Conservation (phyloP, 2,888 invertebrate species). For the Phengaris alcon region DNA sequence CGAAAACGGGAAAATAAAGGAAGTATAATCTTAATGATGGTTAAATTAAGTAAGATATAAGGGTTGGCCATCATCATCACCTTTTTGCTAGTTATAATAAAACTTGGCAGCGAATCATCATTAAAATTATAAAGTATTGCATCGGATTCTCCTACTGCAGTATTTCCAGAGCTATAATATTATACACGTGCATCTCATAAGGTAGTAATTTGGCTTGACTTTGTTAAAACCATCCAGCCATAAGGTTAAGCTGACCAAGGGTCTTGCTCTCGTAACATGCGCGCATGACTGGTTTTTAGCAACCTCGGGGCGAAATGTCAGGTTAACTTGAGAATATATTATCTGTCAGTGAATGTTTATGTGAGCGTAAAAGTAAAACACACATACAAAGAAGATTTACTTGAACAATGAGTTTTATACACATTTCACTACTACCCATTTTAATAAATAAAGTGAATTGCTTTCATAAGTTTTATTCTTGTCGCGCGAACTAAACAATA, state of each 20-base stretch:
- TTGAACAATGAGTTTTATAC: not conserved
- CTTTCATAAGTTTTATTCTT: not conserved
- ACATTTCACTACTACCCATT: too few relatives aligned
- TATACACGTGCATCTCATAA: not conserved
- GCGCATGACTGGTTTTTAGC: not conserved
- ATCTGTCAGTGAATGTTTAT: not conserved
- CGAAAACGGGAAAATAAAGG: not conserved
- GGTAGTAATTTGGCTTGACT: not conserved
- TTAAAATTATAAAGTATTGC: not conserved
- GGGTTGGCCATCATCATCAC: not conserved
- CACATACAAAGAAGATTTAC: not conserved
- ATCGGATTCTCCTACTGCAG: not conserved
- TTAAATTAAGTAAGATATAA: conserved; percentile 8
- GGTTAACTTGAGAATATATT: not conserved
- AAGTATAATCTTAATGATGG: conserved; percentile 2
- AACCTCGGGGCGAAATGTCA: not conserved
- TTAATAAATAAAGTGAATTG: not conserved
- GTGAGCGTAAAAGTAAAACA: not conserved
- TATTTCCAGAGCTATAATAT: not conserved
- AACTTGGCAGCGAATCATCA: not conserved
- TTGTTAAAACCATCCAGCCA: not conserved
- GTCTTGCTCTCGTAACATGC: not conserved
- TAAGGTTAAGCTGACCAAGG: not conserved
- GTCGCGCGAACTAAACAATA: not conserved
- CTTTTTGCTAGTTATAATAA: not conserved